A percentile compares a stretch with the other conserved stretches of the same genome.
These are phyloP conservation scores for Hydriomena furcata DNA, from an alignment of 2,888 invertebrate genomes.

Conservation along the genomic window DNA sequence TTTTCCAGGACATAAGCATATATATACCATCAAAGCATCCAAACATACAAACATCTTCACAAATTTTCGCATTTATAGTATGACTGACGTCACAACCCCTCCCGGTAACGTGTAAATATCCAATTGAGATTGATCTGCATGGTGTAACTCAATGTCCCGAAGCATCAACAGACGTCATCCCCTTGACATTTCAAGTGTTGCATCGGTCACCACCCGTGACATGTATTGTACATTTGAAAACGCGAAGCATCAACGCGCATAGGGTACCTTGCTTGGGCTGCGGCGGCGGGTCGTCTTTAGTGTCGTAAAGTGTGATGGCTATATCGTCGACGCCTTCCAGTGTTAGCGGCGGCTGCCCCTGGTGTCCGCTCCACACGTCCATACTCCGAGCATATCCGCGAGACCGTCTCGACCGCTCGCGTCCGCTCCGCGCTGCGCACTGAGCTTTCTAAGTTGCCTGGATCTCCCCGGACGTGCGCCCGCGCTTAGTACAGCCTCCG, in stretches of 20 bases:
- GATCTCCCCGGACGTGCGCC: conserved; percentile 19
- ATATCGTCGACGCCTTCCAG: conserved; percentile 91
- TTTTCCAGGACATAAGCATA: too few relatives aligned
- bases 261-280: conserved; percentile 62
- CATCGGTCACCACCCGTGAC: neutral
- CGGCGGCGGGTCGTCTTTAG: conserved; percentile 72
- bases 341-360: conserved; percentile 84
- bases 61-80: too few relatives aligned
- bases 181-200: conserved; percentile 9
- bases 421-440: conserved; percentile 67
- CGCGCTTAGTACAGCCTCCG: conserved; percentile 24
- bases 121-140: too few relatives aligned
- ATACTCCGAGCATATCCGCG: conserved; percentile 78
- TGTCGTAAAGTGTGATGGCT: conserved; percentile 91
- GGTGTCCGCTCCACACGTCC: conserved; percentile 89
- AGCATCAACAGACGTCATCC: neutral
- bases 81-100: too few relatives aligned
- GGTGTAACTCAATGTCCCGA: too few relatives aligned
- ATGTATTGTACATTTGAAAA: neutral
- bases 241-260: conserved; percentile 1
- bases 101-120: too few relatives aligned
- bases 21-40: too few relatives aligned
- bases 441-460: conserved; percentile 58
- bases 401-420: conserved; percentile 69
- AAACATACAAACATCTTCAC: too few relatives aligned